Evolutionary conservation across 1,140 invertebrate species (phyloP).

Genomic region (Brachionus calyciflorus): DNA sequence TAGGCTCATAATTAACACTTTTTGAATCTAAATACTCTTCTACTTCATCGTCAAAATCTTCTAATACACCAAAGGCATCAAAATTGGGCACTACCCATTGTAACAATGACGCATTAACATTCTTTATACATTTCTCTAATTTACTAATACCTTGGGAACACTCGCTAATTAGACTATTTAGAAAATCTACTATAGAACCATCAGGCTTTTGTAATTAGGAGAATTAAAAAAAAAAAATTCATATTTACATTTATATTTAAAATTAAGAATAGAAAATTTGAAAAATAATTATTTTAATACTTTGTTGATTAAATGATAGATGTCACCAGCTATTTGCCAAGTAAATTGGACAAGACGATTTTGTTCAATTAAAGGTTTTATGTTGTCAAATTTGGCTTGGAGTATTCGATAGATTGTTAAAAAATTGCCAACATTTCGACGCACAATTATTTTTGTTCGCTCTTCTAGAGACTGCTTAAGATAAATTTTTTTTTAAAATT

Average conservation of each 20-base stretch:
- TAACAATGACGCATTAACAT: neutral
- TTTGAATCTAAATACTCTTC: neutral
- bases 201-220: neutral
- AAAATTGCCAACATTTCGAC: slow-evolving; percentile 37
- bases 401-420: slow-evolving; percentile 5
- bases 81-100: slow-evolving; percentile 42
- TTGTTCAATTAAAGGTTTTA: slow-evolving; percentile 1
- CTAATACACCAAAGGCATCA: slow-evolving; percentile 44
- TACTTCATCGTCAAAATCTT: neutral
- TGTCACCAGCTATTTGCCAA: neutral
- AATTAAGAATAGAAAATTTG: neutral
- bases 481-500: neutral
- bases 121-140: neutral
- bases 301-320: slow-evolving; percentile 33
- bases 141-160: neutral
- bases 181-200: slow-evolving; percentile 5
- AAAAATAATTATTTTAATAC: slow-evolving; percentile 33
- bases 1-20: neutral
- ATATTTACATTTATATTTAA: neutral
- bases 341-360: neutral
- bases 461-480: slow-evolving; percentile 1
- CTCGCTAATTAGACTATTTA: slow-evolving; percentile 4
- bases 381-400: neutral
- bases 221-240: slow-evolving; percentile 4
- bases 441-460: slow-evolving; percentile 28